Evolutionary conservation across 2,888 invertebrate genomes (phyloP), one percentile per base, ranked within the genome.

Genomic region (Fragum fragum): DNA sequence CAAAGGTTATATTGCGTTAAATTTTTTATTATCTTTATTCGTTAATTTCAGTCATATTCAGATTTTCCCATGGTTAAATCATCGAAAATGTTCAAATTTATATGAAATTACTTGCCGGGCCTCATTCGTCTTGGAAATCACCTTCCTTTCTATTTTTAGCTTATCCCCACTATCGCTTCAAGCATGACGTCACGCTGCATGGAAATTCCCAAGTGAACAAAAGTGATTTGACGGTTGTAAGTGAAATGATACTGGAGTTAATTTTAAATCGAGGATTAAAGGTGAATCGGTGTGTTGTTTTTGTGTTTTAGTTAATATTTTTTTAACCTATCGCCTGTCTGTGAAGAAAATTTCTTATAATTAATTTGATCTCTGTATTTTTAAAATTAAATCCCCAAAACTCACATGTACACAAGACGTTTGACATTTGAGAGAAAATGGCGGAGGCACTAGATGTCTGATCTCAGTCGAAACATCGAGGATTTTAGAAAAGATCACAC

Each of bases 361-460:
- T 3, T 21, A 7, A 23, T 23, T 57, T 5, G 57, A 57, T 14
- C 18, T 3, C 47, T 9, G 47, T 5, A 57, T 57, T 26, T 23
- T 57, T 6, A 14, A 57, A 57, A 21, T 47, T 23, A 57, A 57
- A 57, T 11, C 66, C 21, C 5, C 21, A 23, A 16, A 73, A 70
- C 68, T 57, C 73, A 73, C 80, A 80, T 80, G 80, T 80, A 80
- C 69, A 80, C 80, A 80, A 21, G 52, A 80, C 29, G 7, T 80
- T 72, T 76, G 76, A 80, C 80, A 80, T 70, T 23, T 47, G 47
- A 36, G 42, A 28, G 42, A 80, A 80, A 80, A 80, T 80, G 80
- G 80, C 80, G 80, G 76, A 80, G 53, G n/a, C n/a, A 18, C 32
- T 47, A n/a, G 47, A 18, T 14, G 47, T 5, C 47, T 47, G 47